Evolutionary conservation across 2,797 vertebrate genomes (phyloP).

Genomic region (Malurus leucopterus): DNA sequence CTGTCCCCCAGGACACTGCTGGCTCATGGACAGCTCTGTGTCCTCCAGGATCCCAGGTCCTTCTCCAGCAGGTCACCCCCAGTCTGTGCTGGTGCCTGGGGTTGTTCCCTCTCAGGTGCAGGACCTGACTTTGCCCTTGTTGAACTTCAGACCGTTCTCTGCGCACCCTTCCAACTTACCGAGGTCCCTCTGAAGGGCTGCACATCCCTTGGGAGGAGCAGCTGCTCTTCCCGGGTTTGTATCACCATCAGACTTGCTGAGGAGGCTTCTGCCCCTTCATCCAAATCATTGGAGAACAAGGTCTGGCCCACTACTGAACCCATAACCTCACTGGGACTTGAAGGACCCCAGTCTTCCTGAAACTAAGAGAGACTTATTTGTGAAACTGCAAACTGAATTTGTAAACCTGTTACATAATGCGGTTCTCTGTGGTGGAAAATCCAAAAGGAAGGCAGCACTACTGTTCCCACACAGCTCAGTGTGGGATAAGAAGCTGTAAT

Average conservation of each 20-base stretch:
- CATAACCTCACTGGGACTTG: neutral
- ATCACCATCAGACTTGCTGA: neutral
- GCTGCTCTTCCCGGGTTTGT: neutral
- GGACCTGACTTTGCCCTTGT: neutral
- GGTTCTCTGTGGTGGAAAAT: neutral
- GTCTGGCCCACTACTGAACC: neutral
- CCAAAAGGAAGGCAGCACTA: neutral
- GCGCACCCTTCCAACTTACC: neutral
- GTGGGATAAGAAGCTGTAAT: neutral
- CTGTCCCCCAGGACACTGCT: neutral
- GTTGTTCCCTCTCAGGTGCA: neutral
- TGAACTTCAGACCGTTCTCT: neutral
- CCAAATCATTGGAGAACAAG: neutral
- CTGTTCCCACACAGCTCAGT: neutral
- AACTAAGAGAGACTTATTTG: neutral
- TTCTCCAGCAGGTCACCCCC: neutral
- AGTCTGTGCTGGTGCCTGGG: neutral
- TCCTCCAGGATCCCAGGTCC: neutral
- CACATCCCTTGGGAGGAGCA: fast-evolving
- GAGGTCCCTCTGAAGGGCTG: neutral
- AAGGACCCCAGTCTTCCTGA: neutral
- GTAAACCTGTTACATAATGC: neutral
- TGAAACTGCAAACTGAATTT: neutral
- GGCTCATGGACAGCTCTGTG: neutral
- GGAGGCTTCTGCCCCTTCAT: neutral